Conservation (phyloP, 2,113 vertebrate species). For the Dicrurus megarhynchus region DNA sequence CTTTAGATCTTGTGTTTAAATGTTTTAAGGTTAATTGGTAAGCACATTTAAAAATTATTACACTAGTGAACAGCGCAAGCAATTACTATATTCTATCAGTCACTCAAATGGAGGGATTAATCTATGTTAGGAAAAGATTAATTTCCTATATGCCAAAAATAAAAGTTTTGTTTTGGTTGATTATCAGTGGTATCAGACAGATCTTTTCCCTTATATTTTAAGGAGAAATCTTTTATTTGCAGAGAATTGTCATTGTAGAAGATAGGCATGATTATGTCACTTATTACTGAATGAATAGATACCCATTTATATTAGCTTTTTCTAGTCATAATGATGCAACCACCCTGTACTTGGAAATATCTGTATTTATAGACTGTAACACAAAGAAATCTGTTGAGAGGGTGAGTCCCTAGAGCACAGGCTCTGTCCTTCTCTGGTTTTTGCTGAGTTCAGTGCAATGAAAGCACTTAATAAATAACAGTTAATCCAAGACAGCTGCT, state of each 20-base stretch:
- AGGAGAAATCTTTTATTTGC: background rate
- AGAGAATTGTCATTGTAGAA: background rate
- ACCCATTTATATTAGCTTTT: background rate
- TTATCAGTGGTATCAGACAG: background rate
- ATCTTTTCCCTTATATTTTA: background rate
- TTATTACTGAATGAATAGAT: background rate
- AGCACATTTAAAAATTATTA: conserved; percentile 26
- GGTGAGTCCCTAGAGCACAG: background rate
- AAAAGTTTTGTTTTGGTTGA: background rate
- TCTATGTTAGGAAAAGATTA: background rate
- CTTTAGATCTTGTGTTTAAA: conserved; percentile 34
- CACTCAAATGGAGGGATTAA: background rate
- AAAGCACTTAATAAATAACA: background rate
- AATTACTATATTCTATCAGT: background rate
- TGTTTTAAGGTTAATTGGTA: conserved; percentile 36
- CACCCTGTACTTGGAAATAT: background rate
- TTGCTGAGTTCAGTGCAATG: background rate
- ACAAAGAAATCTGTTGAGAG: background rate
- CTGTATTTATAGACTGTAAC: background rate
- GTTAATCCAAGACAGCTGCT: background rate
- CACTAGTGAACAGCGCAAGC: background rate
- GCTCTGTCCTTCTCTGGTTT: background rate
- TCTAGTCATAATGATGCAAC: background rate
- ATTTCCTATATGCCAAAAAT: background rate
- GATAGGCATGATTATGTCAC: background rate